Evolutionary conservation across 2,113 vertebrate species (phyloP).

Genomic region (Pseudopodoces humilis): DNA sequence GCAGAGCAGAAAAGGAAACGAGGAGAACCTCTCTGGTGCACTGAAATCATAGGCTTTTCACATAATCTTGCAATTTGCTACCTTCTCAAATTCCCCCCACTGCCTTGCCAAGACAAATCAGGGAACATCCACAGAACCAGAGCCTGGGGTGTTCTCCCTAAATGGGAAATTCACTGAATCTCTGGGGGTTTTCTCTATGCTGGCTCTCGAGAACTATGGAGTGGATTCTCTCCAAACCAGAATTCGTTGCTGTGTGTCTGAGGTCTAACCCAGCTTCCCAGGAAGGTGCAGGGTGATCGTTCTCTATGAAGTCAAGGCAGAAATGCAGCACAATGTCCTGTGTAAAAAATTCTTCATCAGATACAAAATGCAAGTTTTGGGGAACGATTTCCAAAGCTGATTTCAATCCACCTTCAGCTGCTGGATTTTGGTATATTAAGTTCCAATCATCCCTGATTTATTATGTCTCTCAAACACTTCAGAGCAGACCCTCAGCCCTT

Average conservation of each 20-base stretch:
- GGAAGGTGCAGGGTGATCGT: neutral
- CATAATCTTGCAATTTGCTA: constrained; percentile 27
- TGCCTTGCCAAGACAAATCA: constrained; percentile 37
- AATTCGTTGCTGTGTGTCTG: neutral
- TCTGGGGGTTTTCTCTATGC: neutral
- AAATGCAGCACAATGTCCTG: neutral
- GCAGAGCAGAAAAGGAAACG: neutral
- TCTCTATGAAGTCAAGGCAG: neutral
- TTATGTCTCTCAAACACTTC: neutral
- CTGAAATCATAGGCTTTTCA: constrained; percentile 19
- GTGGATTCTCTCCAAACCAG: neutral
- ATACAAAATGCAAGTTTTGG: neutral
- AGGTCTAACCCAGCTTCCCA: neutral
- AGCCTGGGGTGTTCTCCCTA: neutral
- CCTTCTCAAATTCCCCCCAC: constrained; percentile 33
- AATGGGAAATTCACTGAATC: neutral
- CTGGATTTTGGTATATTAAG: neutral
- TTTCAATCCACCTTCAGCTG: neutral
- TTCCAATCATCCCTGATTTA: neutral
- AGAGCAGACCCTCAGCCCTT: neutral
- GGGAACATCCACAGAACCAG: neutral
- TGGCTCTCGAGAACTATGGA: neutral
- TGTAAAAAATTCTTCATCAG: neutral
- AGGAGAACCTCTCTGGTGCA: neutral
- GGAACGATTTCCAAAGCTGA: neutral